These are phyloP conservation scores for Caenorhabditis becei DNA, from an alignment of 2,888 invertebrate species.

Conservation along the genomic window DNA sequence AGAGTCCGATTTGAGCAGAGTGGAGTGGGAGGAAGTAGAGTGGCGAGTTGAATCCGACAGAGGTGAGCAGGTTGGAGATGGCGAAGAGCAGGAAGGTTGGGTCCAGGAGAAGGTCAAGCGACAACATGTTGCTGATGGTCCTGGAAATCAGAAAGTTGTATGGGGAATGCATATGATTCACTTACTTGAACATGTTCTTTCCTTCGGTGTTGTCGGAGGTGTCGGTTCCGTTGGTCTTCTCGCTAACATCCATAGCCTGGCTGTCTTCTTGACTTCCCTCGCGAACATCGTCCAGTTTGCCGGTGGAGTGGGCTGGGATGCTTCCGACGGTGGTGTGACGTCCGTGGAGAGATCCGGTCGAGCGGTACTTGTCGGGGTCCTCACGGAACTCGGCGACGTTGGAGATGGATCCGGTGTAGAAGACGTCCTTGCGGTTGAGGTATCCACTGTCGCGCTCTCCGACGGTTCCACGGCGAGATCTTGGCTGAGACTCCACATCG, in stretches of 20 bases:
- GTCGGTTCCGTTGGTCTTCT: conserved; percentile 55
- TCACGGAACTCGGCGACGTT: conserved; percentile 90
- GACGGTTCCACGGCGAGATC: conserved; percentile 66
- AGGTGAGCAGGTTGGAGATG: conserved; percentile 94
- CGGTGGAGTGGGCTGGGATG: conserved; percentile 58
- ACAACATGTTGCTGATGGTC: conserved; percentile 86
- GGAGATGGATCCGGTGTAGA: conserved; percentile 91
- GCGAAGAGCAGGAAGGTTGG: conserved; percentile 92
- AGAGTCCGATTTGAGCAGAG: conserved; percentile 64
- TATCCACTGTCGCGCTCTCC: conserved; percentile 75
- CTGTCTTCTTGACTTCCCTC: conserved; percentile 66
- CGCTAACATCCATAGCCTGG: conserved; percentile 54
- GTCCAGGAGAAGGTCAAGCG: conserved; percentile 90
- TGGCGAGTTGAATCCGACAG: conserved; percentile 94
- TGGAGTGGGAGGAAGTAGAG: conserved; percentile 87
- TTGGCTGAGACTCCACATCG: conserved; percentile 49
- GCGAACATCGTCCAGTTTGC: conserved; percentile 66
- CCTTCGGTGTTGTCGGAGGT: conserved; percentile 67
- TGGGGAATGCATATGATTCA: background rate
- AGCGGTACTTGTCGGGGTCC: conserved; percentile 74
- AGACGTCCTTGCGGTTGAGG: conserved; percentile 87
- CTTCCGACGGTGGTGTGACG: conserved; percentile 61
- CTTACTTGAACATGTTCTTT: conserved; percentile 68
- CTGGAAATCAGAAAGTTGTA: conserved; percentile 58
- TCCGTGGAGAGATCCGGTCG: conserved; percentile 68